These are phyloP conservation scores for Hyperoplus immaculatus DNA, from an alignment of 2,797 vertebrate species.

Conservation along the genomic window DNA sequence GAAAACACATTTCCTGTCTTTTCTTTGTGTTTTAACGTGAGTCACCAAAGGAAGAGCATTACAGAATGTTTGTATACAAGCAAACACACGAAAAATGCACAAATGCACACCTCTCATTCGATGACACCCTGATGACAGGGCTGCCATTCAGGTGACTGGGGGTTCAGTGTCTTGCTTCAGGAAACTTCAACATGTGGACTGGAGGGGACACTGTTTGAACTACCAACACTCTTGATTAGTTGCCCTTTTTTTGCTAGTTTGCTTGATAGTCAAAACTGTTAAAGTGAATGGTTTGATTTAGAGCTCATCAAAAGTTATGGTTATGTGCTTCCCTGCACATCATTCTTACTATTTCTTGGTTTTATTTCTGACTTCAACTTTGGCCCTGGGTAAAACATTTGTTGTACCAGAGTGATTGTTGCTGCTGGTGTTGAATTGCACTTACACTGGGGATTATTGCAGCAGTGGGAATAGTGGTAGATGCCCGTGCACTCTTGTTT, in stretches of 20 bases:
- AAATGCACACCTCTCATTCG: background rate
- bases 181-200: background rate
- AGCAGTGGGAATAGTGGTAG: slow-evolving; percentile 42
- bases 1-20: background rate
- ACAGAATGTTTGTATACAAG: background rate
- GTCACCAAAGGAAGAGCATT: background rate
- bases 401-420: slow-evolving; percentile 44
- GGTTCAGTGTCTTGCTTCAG: slow-evolving; percentile 3
- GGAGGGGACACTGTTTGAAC: background rate
- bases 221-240: slow-evolving; percentile 10
- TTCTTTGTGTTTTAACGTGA: background rate
- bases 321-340: slow-evolving; percentile 51
- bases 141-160: background rate
- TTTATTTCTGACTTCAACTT: slow-evolving; percentile 57
- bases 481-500: slow-evolving; percentile 55
- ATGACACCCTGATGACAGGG: background rate
- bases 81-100: background rate
- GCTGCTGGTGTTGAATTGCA: slow-evolving; percentile 50
- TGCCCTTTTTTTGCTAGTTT: slow-evolving; percentile 1
- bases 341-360: slow-evolving; percentile 59
- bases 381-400: slow-evolving; percentile 68
- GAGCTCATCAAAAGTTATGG: slow-evolving; percentile 66
- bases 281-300: slow-evolving; percentile 60
- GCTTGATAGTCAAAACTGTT: slow-evolving; percentile 23
- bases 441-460: slow-evolving; percentile 57